Conservation (phyloP, 2,888 invertebrate species). For the Brassicogethes aeneus region DNA sequence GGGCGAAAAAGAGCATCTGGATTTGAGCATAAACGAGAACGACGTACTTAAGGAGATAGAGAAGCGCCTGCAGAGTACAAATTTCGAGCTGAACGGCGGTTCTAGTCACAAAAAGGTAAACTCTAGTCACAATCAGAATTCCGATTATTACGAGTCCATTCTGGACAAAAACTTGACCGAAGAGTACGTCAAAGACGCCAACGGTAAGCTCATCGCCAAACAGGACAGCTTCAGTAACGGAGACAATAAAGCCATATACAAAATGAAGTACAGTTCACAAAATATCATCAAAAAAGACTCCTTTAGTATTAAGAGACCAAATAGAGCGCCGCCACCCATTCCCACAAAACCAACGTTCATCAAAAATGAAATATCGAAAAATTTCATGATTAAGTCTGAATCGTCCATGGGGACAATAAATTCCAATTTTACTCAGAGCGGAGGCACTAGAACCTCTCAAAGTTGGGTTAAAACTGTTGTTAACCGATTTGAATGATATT, state of each 20-base stretch:
- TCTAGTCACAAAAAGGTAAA: constrained; percentile 29
- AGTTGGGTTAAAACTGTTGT: constrained; percentile 71
- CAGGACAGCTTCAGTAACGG: constrained; percentile 29
- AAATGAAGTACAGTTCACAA: constrained; percentile 9
- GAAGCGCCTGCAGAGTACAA: constrained; percentile 25
- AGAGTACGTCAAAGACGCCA: constrained; percentile 29
- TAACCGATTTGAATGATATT: constrained; percentile 56
- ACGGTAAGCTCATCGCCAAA: constrained; percentile 26
- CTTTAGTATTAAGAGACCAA: constrained; percentile 29
- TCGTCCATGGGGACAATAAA: constrained; percentile 10
- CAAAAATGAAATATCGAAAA: not conserved
- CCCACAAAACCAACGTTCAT: constrained; percentile 48
- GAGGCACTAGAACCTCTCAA: constrained; percentile 30
- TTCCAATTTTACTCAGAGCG: constrained; percentile 5
- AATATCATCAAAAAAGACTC: not conserved
- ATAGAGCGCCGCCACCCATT: constrained; percentile 55
- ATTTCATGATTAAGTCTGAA: not conserved
- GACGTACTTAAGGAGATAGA: constrained; percentile 38
- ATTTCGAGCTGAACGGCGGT: constrained; percentile 11
- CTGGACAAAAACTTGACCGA: constrained; percentile 35
- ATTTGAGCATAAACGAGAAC: constrained; percentile 35
- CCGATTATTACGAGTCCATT: constrained; percentile 36
- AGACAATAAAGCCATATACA: constrained; percentile 12
- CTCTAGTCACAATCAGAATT: constrained; percentile 36
- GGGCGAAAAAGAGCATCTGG: constrained; percentile 27